Conservation (phyloP, 2,113 vertebrate genomes). For the Halichoerus grypus region DNA sequence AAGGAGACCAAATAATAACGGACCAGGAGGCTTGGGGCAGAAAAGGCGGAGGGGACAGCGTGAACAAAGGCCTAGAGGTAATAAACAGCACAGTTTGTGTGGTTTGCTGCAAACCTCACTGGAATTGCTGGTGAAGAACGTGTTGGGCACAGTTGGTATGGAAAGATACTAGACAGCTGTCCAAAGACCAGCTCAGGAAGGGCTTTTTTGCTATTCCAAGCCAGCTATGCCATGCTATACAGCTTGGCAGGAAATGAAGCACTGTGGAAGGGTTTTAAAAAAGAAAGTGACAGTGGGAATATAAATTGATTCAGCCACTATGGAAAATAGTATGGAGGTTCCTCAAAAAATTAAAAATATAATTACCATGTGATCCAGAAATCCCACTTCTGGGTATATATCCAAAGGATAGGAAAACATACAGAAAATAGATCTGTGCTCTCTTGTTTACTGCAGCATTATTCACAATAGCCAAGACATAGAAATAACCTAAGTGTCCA, state of each 20-base stretch:
- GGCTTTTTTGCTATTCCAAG: neutral
- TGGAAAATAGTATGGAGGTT: neutral
- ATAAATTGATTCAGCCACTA: neutral
- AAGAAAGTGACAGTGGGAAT: neutral
- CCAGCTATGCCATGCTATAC: neutral
- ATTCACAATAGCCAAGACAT: neutral
- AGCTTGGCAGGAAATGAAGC: constrained; percentile 20
- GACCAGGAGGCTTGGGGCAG: neutral
- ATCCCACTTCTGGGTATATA: neutral
- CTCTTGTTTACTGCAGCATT: neutral
- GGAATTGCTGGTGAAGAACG: neutral
- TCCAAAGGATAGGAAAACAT: neutral
- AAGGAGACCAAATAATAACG: neutral
- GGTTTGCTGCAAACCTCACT: neutral
- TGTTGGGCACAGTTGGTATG: neutral
- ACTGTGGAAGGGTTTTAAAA: neutral
- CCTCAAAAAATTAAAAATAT: neutral
- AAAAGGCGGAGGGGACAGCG: neutral
- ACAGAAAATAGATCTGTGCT: neutral
- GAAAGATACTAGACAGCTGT: constrained; percentile 35
- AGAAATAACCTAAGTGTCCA: neutral
- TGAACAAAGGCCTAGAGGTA: neutral
- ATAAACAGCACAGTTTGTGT: neutral
- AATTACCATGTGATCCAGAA: neutral
- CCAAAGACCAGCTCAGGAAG: constrained; percentile 3